Percentiles rank a stretch among this genome's conserved stretches.
Conservation (phyloP, 1,140 invertebrate genomes). For the Laupala kohalensis region DNA sequence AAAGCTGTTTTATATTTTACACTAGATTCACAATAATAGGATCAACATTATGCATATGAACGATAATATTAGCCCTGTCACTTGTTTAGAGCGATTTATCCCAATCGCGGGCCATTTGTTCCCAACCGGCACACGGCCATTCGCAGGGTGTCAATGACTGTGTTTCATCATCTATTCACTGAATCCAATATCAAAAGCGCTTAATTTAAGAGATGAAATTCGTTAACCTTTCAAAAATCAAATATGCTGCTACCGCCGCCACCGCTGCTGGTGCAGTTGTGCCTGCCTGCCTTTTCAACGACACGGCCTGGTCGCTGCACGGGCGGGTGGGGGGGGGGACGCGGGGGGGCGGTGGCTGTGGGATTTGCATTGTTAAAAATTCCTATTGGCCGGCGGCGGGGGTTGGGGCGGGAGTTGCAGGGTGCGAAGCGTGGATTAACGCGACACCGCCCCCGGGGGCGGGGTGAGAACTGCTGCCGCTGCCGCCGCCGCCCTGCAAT, state of each 20-base stretch:
- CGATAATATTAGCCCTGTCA: not conserved
- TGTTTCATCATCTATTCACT: not conserved
- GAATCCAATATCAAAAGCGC: not conserved
- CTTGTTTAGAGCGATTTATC: not conserved
- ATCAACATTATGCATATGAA: not conserved
- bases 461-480: not conserved
- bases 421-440: not conserved
- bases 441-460: no score
- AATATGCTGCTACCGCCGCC: no score
- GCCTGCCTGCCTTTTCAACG: not conserved
- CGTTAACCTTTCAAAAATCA: not conserved
- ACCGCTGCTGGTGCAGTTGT: not conserved
- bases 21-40: not conserved
- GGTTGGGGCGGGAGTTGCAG: no score
- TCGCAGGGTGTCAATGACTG: not conserved
- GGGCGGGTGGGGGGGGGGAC: not conserved
- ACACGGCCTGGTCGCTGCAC: not conserved
- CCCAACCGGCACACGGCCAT: not conserved
- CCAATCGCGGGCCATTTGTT: not conserved
- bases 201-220: not conserved
- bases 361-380: not conserved
- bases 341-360: not conserved
- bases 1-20: not conserved
- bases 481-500: no score
- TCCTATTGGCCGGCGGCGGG: not conserved